Base-by-base conservation (phyloP, 23 tunicate genomes). In the Halocynthia roretzi region DNA sequence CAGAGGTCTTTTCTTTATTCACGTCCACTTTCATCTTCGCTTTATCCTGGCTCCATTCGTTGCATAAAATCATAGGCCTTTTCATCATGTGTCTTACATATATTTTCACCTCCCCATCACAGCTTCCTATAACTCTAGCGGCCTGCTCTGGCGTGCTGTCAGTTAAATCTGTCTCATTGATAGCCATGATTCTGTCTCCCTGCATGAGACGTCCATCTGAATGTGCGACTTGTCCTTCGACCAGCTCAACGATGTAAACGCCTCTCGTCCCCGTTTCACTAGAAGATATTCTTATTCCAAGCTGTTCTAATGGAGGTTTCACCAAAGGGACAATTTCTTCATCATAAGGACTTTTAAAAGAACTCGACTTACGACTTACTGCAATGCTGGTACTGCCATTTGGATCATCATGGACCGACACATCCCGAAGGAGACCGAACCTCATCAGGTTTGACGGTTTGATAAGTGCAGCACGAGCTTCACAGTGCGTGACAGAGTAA, bases 101-200 rank as follows among this genome's bases (percentile, higher is more conserved):
- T 20, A 74, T 74, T 74, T 74, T 74, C 10, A 74, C 78, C 56
- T 74, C 78, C 31, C 56, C 56, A 74, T 74, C 78, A 31, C 78
- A 74, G 56, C 21, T 74, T 53, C 78, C 62, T 8, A 93, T 93
- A 44, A 86, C 71, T 10, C 87, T 68, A 21, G 98, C 98, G 5
- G 98, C 98, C n/a, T 53, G 66, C 49, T 93, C 98, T 10, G 98
- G 92, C 15, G 79, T 83, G 56, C 86, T 82, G 53, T 80, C 66
- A 20, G 63, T 60, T 18, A 93, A 67, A 58, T 86, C 88, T 7
- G 72, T 80, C 20, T 83, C 75, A 5, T 83, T 77, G 18, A 93
- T 83, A 68, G 75, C 76, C 82, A 93, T 53, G 6, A 93, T 87
- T 48, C 88, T 21, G 70, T 93, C 98, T 10, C 93, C 93, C 48